A percentile compares a stretch with the other conserved stretches of the same genome.
phyloP scores from a whole-genome alignment of 2,113 vertebrate genomes.

The Ochotona curzoniae region DNA sequence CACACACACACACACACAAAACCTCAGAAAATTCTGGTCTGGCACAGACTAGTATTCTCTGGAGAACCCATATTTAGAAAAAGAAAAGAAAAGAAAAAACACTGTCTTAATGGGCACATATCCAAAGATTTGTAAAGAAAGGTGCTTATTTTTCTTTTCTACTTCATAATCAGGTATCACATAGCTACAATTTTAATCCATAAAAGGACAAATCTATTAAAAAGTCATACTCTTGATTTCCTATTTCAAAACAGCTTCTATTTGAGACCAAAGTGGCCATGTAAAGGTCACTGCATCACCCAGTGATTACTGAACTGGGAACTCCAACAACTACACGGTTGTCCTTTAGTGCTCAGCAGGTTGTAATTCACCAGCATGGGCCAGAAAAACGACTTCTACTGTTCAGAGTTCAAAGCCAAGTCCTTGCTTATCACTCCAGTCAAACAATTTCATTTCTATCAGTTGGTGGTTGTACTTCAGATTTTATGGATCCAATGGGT shows the following conservation, averaged over 20 bases:
- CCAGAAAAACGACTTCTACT: constrained; percentile 81
- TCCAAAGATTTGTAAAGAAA: neutral
- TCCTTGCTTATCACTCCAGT: constrained; percentile 87
- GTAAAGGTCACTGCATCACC: constrained; percentile 87
- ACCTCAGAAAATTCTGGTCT: neutral
- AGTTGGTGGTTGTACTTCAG: constrained; percentile 80
- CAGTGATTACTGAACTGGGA: constrained; percentile 81
- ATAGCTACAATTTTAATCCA: constrained; percentile 39
- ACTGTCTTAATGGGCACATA: neutral
- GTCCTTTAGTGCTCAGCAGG: constrained; percentile 79
- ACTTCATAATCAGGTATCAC: neutral
- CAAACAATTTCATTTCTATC: constrained; percentile 87
- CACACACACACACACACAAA: neutral
- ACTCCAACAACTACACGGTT: constrained; percentile 69
- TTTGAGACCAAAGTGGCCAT: constrained; percentile 9
- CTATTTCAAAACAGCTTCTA: constrained; percentile 32
- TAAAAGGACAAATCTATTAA: neutral
- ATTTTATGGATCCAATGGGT: constrained; percentile 88
- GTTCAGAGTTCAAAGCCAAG: constrained; percentile 83
- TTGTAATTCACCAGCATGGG: constrained; percentile 81
- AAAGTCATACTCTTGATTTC: constrained; percentile 12
- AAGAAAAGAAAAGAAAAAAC: neutral
- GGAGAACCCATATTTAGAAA: neutral
- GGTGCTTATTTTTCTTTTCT: neutral
- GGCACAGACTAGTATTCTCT: neutral